These are phyloP conservation scores for Nestor notabilis DNA, from an alignment of 2,113 vertebrate genomes.

Conservation along the genomic window DNA sequence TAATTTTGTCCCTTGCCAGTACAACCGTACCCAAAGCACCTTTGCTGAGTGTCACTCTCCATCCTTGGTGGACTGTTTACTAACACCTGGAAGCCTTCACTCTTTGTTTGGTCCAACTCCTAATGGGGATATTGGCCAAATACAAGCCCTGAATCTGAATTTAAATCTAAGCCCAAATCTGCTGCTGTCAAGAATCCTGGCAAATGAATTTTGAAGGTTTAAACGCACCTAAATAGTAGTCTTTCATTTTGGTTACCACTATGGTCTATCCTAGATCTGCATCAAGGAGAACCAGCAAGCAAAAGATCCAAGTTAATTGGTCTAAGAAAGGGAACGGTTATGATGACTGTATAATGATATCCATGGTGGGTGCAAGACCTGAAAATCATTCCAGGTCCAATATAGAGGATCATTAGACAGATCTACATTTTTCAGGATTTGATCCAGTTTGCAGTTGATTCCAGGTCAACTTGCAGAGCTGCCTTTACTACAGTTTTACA, in stretches of 20 bases:
- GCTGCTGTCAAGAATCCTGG: neutral
- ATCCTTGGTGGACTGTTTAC: neutral
- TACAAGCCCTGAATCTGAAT: neutral
- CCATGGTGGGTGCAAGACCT: accelerated
- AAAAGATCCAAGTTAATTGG: neutral
- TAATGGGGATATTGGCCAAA: neutral
- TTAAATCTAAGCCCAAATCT: neutral
- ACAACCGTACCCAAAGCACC: accelerated
- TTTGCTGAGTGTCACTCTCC: neutral
- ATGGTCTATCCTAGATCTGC: neutral
- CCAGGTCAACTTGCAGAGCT: neutral
- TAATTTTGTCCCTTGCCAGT: neutral
- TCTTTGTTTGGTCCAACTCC: neutral
- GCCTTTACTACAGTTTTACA: neutral
- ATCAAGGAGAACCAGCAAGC: neutral
- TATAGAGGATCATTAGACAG: neutral
- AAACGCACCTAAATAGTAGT: neutral
- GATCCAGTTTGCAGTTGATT: neutral
- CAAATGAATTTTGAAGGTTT: neutral
- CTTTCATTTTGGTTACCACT: neutral
- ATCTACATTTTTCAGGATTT: accelerated
- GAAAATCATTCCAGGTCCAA: neutral
- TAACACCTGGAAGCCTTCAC: neutral
- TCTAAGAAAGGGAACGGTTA: neutral
- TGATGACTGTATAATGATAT: neutral